These are phyloP conservation scores for Mizuhopecten yessoensis DNA, from an alignment of 1,140 invertebrate species.

Conservation along the genomic window DNA sequence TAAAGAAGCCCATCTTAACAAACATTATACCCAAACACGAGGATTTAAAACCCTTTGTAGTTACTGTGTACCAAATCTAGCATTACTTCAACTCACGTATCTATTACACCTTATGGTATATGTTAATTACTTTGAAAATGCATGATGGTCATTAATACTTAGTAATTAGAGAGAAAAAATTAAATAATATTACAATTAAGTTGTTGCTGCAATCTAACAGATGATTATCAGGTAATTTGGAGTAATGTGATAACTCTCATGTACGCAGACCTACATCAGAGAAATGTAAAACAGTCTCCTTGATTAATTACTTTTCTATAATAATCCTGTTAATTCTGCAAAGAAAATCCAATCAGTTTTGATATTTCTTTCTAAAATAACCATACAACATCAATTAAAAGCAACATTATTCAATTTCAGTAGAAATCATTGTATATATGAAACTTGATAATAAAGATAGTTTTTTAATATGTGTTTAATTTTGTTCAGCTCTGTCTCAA, in stretches of 20 bases:
- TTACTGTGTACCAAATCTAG: not conserved
- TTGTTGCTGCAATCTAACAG: not conserved
- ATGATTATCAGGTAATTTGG: slow-evolving; percentile 27
- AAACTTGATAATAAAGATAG: not conserved
- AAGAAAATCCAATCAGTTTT: too few species aligned
- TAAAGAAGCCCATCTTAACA: not conserved
- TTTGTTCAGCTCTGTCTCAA: slow-evolving; percentile 2
- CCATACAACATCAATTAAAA: not conserved
- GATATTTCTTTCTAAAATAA: not conserved
- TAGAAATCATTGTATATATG: not conserved
- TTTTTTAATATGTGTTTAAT: not conserved
- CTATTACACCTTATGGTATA: not conserved
- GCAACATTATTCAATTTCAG: not conserved
- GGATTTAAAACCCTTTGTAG: not conserved
- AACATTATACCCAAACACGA: not conserved
- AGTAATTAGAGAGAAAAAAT: slow-evolving; percentile 28
- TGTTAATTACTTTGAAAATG: not conserved
- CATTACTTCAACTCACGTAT: not conserved
- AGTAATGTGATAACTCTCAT: slow-evolving; percentile 28
- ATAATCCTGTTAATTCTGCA: not conserved
- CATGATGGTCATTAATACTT: not conserved
- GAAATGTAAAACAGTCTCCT: not conserved
- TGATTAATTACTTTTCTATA: not conserved
- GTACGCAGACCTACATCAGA: not conserved
- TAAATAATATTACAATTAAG: slow-evolving; percentile 27